A percentile compares a stretch with the other conserved stretches of the same genome.
Conservation (phyloP, 35 echinoderm and acorn worm genomes). For the Apostichopus japonicus region DNA sequence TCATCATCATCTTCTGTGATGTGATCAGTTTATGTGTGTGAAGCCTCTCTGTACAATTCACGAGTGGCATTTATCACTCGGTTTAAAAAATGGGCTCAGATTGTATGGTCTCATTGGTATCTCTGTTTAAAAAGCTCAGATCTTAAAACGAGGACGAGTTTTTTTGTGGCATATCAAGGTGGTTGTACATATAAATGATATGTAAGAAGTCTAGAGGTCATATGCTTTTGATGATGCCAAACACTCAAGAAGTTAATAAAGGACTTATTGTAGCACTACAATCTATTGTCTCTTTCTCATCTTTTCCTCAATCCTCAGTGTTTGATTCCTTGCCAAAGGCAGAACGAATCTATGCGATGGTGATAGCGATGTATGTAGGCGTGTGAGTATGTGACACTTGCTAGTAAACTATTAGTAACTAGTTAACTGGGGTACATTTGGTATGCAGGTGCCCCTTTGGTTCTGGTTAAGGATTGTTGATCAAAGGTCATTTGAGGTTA, state of each 20-base stretch:
- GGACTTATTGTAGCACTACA: conserved; percentile 46
- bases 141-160: neutral
- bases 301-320: neutral
- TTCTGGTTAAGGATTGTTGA: no score
- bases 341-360: no score
- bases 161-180: conserved; percentile 41
- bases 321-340: no score
- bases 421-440: no score
- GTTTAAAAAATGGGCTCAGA: neutral
- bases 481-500: no score
- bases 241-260: conserved; percentile 45
- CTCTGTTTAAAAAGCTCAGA: neutral
- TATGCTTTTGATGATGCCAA: conserved; percentile 39
- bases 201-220: conserved; percentile 16
- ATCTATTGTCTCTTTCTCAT: neutral
- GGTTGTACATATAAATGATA: conserved; percentile 48
- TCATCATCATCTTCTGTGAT: neutral
- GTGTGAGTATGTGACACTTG: no score
- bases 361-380: no score
- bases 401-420: no score
- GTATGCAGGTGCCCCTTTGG: no score
- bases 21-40: conserved; percentile 9
- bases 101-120: neutral
- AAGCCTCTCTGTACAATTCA: neutral
- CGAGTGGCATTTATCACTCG: conserved; percentile 1